phyloP scores from a whole-genome alignment of 2,888 invertebrate genomes.

The Campoplex capitator region DNA sequence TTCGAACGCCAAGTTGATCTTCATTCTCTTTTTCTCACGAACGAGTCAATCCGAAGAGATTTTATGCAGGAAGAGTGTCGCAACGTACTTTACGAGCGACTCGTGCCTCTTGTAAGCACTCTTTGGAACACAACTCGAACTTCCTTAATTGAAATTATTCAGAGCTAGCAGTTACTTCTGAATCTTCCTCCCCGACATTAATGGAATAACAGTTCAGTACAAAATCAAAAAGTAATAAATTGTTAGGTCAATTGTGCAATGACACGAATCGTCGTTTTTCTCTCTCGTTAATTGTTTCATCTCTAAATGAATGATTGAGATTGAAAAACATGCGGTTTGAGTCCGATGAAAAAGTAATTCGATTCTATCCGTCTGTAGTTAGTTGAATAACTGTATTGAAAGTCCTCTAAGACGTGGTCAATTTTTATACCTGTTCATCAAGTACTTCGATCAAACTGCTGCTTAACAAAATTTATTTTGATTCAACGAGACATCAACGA shows the following conservation, averaged over 20 bases:
- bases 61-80: slow-evolving; percentile 57
- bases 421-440: neutral
- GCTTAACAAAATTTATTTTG: neutral
- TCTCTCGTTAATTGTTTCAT: neutral
- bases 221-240: neutral
- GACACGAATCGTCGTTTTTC: neutral
- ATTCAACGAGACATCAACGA: neutral
- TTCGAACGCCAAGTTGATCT: slow-evolving; percentile 49
- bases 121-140: slow-evolving; percentile 38
- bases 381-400: too few species aligned
- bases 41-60: slow-evolving; percentile 68
- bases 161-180: slow-evolving; percentile 4
- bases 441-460: neutral
- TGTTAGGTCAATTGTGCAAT: neutral
- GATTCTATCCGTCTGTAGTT: too few species aligned
- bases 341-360: too few species aligned
- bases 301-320: too few species aligned
- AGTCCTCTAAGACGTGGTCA: neutral
- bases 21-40: slow-evolving; percentile 39
- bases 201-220: neutral
- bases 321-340: too few species aligned
- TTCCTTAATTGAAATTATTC: slow-evolving; percentile 66
- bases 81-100: slow-evolving; percentile 66
- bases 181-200: too few species aligned
- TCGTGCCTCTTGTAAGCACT: slow-evolving; percentile 13